Conservation (phyloP, 1,140 invertebrate species). For the Mizuhopecten yessoensis region DNA sequence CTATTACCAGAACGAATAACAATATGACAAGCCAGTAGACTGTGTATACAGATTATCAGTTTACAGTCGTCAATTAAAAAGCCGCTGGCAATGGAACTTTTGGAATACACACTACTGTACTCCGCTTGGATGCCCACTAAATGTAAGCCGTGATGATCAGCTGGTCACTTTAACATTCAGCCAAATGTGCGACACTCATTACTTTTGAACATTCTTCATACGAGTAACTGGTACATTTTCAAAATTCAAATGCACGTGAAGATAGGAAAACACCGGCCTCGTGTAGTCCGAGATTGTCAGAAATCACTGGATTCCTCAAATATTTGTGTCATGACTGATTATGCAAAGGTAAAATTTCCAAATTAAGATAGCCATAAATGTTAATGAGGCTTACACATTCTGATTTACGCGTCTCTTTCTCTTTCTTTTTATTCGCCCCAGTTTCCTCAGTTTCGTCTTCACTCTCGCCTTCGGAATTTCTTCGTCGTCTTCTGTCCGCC, state of each 20-base stretch:
- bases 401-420: neutral
- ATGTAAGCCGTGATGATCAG: too few species aligned
- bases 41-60: too few species aligned
- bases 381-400: neutral
- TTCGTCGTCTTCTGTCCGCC: slow-evolving; percentile 36
- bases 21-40: too few species aligned
- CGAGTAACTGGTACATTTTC: too few species aligned
- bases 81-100: too few species aligned
- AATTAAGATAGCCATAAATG: neutral
- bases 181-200: too few species aligned
- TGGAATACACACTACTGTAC: too few species aligned
- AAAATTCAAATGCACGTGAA: neutral
- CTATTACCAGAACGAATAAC: too few species aligned
- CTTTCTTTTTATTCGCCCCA: neutral
- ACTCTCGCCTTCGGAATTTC: neutral
- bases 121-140: too few species aligned
- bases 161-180: too few species aligned
- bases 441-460: neutral
- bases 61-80: too few species aligned
- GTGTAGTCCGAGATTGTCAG: neutral
- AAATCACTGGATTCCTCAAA: neutral
- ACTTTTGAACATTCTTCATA: too few species aligned
- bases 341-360: neutral
- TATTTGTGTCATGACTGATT: neutral
- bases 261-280: slow-evolving; percentile 14